Conservation (phyloP, 1,140 invertebrate species). For the Cotesia glomerata region DNA sequence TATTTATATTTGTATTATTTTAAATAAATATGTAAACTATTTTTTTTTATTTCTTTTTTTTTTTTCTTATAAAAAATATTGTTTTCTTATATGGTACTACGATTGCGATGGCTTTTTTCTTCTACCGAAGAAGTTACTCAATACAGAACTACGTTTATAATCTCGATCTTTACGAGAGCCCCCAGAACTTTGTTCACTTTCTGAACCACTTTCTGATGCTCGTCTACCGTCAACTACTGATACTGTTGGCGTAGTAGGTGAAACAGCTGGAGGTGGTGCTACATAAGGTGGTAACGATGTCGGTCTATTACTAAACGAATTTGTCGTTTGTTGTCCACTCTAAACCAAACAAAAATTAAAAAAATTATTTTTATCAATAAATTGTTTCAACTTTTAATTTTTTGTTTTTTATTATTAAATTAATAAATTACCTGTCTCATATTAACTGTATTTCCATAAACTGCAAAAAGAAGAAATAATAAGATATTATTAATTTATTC, state of each 20-base stretch:
- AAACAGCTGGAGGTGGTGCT: constrained; percentile 53
- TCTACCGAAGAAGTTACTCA: constrained; percentile 61
- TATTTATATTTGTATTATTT: background rate
- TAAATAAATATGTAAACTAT: background rate
- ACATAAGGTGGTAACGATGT: constrained; percentile 60
- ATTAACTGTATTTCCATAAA: constrained; percentile 56
- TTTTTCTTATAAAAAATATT: constrained; percentile 18
- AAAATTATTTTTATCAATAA: constrained; percentile 9
- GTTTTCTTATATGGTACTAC: constrained; percentile 38
- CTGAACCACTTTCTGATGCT: constrained; percentile 61
- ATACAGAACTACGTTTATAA: constrained; percentile 58
- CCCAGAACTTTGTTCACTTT: constrained; percentile 58
- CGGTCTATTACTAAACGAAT: constrained; percentile 55
- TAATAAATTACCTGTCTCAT: constrained; percentile 50
- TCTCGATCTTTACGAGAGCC: constrained; percentile 58
- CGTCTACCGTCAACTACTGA: constrained; percentile 52
- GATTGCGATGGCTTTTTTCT: constrained; percentile 59
- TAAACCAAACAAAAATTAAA: constrained; percentile 33
- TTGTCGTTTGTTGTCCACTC: constrained; percentile 48
- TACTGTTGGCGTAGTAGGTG: constrained; percentile 44
- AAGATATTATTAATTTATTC: background rate
- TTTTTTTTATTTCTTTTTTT: background rate
- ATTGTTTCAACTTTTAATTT: background rate
- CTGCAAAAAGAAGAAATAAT: constrained; percentile 48
- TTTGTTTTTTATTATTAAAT: background rate